phyloP scores from a whole-genome alignment of 2,888 invertebrate species.

The Standfussiana lucernea region DNA sequence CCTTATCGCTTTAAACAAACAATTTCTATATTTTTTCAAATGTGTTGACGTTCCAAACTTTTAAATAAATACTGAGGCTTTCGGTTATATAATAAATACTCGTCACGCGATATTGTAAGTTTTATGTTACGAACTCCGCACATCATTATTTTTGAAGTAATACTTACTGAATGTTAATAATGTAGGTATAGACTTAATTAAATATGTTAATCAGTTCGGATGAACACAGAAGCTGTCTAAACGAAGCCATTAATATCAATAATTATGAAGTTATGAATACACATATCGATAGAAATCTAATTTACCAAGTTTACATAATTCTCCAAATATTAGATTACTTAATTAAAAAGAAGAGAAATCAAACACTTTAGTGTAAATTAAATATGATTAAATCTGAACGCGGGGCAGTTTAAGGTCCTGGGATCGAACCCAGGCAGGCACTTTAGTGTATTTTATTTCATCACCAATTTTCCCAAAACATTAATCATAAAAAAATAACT shows the following conservation, averaged over 20 bases:
- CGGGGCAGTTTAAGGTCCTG: not conserved
- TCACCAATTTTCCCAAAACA: not conserved
- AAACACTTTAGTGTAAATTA: not conserved
- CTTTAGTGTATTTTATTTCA: not conserved
- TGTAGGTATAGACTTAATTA: conserved; percentile 7
- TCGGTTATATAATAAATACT: conserved; percentile 49
- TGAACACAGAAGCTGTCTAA: conserved; percentile 27
- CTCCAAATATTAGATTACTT: conserved; percentile 36
- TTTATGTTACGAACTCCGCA: conserved; percentile 26
- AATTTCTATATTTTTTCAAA: not conserved
- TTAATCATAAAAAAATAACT: too few relatives aligned
- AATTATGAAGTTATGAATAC: conserved; percentile 39
- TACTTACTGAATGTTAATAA: conserved; percentile 20
- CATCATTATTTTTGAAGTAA: not conserved
- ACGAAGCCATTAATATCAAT: conserved; percentile 33
- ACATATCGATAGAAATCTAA: conserved; percentile 30
- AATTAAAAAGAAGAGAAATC: conserved; percentile 36
- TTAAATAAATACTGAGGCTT: conserved; percentile 30
- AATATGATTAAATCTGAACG: not conserved
- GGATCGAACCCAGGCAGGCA: not conserved
- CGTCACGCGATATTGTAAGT: conserved; percentile 41
- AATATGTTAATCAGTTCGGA: conserved; percentile 38
- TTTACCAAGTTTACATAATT: conserved; percentile 35
- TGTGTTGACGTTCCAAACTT: not conserved
- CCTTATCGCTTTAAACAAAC: too few relatives aligned